Evolutionary conservation across 2,113 vertebrate genomes (phyloP).

Genomic region (Brachypodius melanocephalos): DNA sequence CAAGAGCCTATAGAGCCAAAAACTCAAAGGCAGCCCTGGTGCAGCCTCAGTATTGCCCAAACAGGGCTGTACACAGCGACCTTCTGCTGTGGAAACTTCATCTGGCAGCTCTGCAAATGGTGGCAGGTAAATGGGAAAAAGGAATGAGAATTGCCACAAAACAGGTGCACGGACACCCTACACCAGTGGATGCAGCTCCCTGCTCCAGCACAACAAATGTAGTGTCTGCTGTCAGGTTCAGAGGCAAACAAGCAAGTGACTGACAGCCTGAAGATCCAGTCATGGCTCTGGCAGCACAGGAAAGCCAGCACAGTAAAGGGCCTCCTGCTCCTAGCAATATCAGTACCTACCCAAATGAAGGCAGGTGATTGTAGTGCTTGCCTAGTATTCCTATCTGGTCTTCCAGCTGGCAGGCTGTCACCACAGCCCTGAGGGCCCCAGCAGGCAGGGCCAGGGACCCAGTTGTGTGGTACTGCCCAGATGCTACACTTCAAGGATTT

Average conservation of each 20-base stretch:
- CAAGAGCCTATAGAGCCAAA: background rate
- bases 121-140: background rate
- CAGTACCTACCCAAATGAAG: background rate
- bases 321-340: background rate
- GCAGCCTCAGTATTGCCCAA: background rate
- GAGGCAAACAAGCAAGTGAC: background rate
- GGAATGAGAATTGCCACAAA: accelerated
- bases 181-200: background rate
- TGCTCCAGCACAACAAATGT: background rate
- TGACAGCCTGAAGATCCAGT: background rate
- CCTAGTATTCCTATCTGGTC: background rate
- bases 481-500: background rate
- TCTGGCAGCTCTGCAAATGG: background rate
- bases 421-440: background rate
- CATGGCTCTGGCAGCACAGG: background rate
- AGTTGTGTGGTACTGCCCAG: background rate
- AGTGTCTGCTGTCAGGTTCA: background rate
- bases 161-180: background rate
- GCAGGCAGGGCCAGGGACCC: background rate
- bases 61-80: accelerated
- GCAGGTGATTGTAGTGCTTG: background rate
- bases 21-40: background rate
- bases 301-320: background rate
- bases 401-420: background rate
- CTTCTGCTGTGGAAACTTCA: background rate